A percentile compares a stretch with the other conserved stretches of the same genome.
These are phyloP conservation scores for Venturia canescens DNA, from an alignment of 1,140 invertebrate species.

Conservation along the genomic window DNA sequence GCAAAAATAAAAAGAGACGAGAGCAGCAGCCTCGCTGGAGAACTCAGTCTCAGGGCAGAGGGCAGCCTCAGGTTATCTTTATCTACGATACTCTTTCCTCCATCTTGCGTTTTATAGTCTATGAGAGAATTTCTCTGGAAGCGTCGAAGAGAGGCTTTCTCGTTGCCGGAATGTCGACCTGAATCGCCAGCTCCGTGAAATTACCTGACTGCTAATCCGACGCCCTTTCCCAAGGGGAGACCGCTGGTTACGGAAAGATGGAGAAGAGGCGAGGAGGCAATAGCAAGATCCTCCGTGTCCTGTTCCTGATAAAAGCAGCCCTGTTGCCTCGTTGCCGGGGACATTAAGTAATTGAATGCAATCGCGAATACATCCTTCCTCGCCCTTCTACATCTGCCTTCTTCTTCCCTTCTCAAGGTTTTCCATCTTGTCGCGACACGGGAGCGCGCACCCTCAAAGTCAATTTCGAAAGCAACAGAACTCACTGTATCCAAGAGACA, in stretches of 20 bases:
- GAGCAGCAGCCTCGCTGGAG: neutral
- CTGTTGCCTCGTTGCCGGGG: conserved; percentile 47
- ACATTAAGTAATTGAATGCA: conserved; percentile 69
- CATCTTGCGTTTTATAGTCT: neutral
- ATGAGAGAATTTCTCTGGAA: conserved; percentile 27
- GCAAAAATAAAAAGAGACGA: neutral
- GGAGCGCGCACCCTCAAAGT: neutral
- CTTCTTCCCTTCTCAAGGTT: conserved; percentile 37
- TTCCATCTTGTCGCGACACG: conserved; percentile 49
- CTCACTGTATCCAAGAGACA: neutral
- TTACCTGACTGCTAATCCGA: conserved; percentile 27
- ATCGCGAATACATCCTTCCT: conserved; percentile 56
- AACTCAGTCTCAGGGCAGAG: neutral
- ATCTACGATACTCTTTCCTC: neutral
- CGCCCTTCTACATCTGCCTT: neutral
- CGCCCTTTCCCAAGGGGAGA: conserved; percentile 15
- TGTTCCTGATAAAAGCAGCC: conserved; percentile 51
- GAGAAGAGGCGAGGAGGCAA: neutral
- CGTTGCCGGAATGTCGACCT: conserved; percentile 38
- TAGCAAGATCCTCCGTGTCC: conserved; percentile 32
- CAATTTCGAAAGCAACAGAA: conserved; percentile 30
- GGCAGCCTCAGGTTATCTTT: neutral
- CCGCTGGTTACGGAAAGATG: neutral
- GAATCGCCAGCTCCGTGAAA: conserved; percentile 47
- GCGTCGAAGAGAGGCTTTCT: neutral